phyloP scores from a whole-genome alignment of 2,113 vertebrate genomes.

The Acrocephalus kingi region DNA sequence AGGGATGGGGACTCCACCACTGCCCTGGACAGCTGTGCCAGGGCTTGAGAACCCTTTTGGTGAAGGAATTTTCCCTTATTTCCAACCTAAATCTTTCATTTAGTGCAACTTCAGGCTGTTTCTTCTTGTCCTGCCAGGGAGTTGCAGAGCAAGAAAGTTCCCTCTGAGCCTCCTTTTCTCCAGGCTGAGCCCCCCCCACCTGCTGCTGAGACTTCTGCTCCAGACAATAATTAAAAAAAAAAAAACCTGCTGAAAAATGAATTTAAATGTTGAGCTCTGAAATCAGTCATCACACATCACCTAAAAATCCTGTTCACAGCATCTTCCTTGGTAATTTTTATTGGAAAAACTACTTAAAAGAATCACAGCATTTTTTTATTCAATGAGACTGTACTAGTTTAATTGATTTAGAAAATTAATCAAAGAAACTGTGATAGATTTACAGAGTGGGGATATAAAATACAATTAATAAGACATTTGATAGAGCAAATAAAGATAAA shows the following conservation, averaged over 20 bases:
- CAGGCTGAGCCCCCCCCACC: background rate
- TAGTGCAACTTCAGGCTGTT: accelerated
- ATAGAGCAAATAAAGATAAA: conserved; percentile 61
- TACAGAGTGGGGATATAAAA: conserved; percentile 16
- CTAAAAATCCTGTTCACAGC: background rate
- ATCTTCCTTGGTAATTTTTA: background rate
- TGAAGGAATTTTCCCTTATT: too few relatives aligned
- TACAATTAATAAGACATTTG: conserved; percentile 39
- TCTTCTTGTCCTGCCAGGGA: background rate
- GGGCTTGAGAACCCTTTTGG: accelerated
- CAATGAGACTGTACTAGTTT: background rate
- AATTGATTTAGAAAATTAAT: conserved; percentile 39
- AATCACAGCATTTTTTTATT: background rate
- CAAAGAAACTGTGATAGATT: conserved; percentile 26
- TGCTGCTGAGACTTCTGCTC: background rate
- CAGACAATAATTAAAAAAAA: background rate
- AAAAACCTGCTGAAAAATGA: background rate
- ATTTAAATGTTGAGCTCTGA: background rate
- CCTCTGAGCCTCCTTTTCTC: background rate
- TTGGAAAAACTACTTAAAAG: background rate
- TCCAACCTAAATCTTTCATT: background rate
- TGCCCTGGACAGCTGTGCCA: background rate
- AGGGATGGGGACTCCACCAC: background rate
- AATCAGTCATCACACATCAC: background rate
- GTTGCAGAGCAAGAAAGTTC: accelerated